phyloP scores from a whole-genome alignment of 2,797 vertebrate species.

The Epinephelus coioides region DNA sequence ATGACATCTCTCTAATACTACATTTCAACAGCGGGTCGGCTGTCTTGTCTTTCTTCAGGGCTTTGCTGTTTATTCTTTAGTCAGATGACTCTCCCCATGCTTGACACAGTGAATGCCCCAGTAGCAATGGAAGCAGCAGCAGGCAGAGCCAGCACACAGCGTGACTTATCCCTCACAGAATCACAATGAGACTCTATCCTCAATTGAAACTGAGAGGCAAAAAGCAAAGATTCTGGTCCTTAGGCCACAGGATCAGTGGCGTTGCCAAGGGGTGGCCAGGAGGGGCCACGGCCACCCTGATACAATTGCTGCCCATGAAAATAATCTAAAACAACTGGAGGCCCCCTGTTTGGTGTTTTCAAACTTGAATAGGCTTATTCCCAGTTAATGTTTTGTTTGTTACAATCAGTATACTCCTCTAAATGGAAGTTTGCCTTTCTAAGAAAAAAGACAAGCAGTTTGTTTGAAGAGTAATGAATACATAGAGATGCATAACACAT shows the following conservation, averaged over 20 bases:
- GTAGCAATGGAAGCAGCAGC: conserved; percentile 67
- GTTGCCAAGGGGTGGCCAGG: too few relatives aligned
- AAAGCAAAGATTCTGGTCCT: conserved; percentile 44
- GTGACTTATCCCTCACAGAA: conserved; percentile 75
- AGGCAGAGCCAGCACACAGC: conserved; percentile 67
- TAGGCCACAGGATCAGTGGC: background rate
- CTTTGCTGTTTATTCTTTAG: conserved; percentile 70
- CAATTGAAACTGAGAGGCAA: conserved; percentile 44
- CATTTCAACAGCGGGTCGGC: conserved; percentile 61
- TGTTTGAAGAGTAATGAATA: too few relatives aligned
- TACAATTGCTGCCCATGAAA: too few relatives aligned
- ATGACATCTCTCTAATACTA: conserved; percentile 41
- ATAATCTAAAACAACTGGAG: too few relatives aligned
- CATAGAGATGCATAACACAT: too few relatives aligned
- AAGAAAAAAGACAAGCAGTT: too few relatives aligned
- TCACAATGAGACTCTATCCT: conserved; percentile 77
- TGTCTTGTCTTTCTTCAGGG: conserved; percentile 63
- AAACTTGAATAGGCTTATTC: too few relatives aligned
- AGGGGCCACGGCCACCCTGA: too few relatives aligned
- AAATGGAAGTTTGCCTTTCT: too few relatives aligned
- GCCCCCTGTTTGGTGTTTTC: too few relatives aligned
- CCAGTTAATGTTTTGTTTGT: too few relatives aligned
- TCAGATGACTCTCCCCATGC: conserved; percentile 80
- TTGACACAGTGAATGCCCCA: conserved; percentile 64
- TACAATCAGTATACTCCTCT: too few relatives aligned